Percentiles rank a stretch among this genome's conserved stretches.
Evolutionary conservation across 1,140 invertebrate genomes (phyloP).

Genomic region (Melanaphis sacchari): DNA sequence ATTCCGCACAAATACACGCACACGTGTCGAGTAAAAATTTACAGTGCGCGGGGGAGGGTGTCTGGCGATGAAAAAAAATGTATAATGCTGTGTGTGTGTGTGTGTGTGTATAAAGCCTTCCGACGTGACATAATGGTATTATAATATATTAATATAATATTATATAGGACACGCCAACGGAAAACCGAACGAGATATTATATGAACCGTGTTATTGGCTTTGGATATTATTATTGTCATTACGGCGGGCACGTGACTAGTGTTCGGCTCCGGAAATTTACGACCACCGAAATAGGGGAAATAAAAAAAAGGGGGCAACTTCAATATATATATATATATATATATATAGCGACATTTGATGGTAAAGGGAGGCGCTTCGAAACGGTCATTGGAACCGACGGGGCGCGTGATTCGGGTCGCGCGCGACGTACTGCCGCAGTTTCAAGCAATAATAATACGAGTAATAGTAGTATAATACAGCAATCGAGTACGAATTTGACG

Average conservation of each 20-base stretch:
- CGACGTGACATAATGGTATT: constrained; percentile 12
- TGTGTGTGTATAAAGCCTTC: neutral
- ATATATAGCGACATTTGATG: neutral
- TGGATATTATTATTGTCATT: constrained; percentile 20
- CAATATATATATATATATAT: neutral
- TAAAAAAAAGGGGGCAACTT: neutral
- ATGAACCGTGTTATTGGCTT: constrained; percentile 48
- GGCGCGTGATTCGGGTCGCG: constrained; percentile 23
- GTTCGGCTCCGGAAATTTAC: constrained; percentile 30
- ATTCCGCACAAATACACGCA: neutral
- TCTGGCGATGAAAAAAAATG: constrained; percentile 17
- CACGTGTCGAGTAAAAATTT: neutral
- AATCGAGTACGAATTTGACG: neutral
- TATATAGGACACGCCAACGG: neutral
- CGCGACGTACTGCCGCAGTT: neutral
- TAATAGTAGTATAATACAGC: neutral
- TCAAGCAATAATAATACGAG: neutral
- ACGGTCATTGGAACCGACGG: constrained; percentile 46
- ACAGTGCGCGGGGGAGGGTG: neutral
- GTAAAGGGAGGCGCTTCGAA: neutral
- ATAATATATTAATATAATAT: constrained; percentile 8
- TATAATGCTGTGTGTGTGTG: neutral
- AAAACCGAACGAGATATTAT: constrained; percentile 7
- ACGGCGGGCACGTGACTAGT: constrained; percentile 35
- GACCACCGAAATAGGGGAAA: neutral